Evolutionary conservation across 2,797 vertebrate genomes (phyloP), one percentile per base, ranked within the genome.

Genomic region (Phataginus tetradactyla): DNA sequence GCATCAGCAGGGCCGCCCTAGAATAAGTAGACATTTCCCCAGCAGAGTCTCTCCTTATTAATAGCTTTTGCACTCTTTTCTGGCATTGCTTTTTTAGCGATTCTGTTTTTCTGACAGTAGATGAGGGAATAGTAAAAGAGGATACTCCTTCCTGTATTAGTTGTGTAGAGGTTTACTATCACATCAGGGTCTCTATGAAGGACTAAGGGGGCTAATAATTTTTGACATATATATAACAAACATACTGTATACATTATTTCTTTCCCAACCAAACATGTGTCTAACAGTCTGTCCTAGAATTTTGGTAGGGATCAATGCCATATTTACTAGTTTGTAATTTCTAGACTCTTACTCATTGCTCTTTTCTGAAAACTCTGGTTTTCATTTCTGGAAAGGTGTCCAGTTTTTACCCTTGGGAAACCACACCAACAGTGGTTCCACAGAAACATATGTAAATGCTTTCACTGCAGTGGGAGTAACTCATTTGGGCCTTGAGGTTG

Each of bases 321-420:
- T 51, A 57, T 68, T 89, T 91, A 64, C 66, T 37, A 34, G 25
- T 71, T 68, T 25, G 18, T 75, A 27, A 14, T 57, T 80, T 91
- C 51, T 25, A 72, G n/a, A 78, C 29, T n/a, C 57, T 18, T 75
- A 23, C 4, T 79, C 64, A 78, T 91, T 75, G 23, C 74, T 93
- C 51, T 91, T 94, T 81, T 66, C 78, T 77, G 84, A 84, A 88
- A 91, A 84, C 29, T 21, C 77, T 63, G 78, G 83, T 74, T 84
- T 64, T 72, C 42, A 12, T 84, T 95, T 85, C 37, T 66, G 69
- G 37, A 80, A 37, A 63, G 55, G 42, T 69, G 64, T 34, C 86
- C 23, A 3, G n/a, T 79, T 81, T 77, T 37, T 45, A 39, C 55
- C 77, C 20, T 37, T 64, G 45, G 64, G 83, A 88, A 88, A 4